phyloP scores from a whole-genome alignment of 2,797 vertebrate species.

The Sciaenops ocellatus region DNA sequence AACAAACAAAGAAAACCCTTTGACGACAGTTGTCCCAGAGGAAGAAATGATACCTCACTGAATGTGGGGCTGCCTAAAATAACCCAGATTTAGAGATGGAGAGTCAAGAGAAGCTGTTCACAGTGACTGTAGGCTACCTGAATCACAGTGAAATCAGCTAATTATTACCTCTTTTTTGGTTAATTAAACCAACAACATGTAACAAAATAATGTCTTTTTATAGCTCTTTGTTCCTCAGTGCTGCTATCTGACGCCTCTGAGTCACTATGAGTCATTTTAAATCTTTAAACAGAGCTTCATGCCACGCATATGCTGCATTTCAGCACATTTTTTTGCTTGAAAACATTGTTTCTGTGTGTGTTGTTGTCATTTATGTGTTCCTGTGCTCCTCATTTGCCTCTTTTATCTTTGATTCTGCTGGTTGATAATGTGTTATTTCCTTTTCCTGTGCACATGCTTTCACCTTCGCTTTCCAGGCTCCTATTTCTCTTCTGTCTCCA shows the following conservation, averaged over 20 bases:
- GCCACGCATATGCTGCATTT: not conserved
- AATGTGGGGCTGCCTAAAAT: slow-evolving; percentile 14
- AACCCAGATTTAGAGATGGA: not conserved
- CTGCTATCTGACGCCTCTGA: too few relatives aligned
- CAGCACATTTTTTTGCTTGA: not conserved
- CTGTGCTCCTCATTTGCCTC: not conserved
- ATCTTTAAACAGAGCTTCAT: not conserved
- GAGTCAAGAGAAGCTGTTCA: not conserved
- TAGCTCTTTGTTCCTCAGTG: too few relatives aligned
- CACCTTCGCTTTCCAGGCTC: not conserved
- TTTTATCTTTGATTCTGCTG: slow-evolving; percentile 15
- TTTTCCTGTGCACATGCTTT: slow-evolving; percentile 8
- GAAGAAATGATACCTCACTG: slow-evolving; percentile 3
- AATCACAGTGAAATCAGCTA: not conserved
- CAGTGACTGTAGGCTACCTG: not conserved
- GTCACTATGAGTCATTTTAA: not conserved
- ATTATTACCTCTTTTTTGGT: too few relatives aligned
- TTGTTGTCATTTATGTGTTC: not conserved
- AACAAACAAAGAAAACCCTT: slow-evolving; percentile 59
- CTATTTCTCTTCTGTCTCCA: too few relatives aligned
- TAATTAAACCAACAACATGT: too few relatives aligned
- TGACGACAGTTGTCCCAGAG: slow-evolving; percentile 36
- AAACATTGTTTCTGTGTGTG: not conserved
- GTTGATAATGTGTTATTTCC: slow-evolving; percentile 23
- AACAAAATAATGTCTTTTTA: not conserved